These are phyloP conservation scores for Tetranychus truncatus DNA, from an alignment of 2,888 invertebrate species.

Conservation along the genomic window DNA sequence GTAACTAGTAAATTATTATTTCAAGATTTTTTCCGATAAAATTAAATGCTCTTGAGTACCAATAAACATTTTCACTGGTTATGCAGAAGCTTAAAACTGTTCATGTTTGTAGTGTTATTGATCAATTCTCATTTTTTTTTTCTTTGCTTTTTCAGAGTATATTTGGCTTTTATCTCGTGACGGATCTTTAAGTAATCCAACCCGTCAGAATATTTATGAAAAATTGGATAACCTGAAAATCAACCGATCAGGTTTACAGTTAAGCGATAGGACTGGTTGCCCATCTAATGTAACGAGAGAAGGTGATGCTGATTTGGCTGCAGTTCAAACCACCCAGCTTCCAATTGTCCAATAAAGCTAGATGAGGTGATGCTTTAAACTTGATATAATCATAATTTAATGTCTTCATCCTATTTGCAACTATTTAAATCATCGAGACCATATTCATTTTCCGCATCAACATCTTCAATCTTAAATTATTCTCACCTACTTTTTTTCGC, in stretches of 20 bases:
- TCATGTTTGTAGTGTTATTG: neutral
- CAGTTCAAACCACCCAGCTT: neutral
- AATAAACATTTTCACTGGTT: no score
- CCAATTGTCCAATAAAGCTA: neutral
- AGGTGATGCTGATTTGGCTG: neutral
- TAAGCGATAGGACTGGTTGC: constrained; percentile 22
- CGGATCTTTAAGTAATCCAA: constrained; percentile 21
- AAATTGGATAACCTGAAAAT: constrained; percentile 22
- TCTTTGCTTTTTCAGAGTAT: constrained; percentile 16
- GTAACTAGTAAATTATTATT: no score
- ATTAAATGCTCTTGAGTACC: no score
- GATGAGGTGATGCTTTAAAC: neutral
- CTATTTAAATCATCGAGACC: no score
- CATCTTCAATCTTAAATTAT: neutral
- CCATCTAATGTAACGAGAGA: constrained; percentile 10
- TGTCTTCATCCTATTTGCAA: no score
- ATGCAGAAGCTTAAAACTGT: neutral
- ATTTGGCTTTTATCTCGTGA: constrained; percentile 22
- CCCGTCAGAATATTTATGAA: constrained; percentile 23
- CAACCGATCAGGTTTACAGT: constrained; percentile 20
- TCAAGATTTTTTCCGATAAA: no score
- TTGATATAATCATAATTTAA: neutral
- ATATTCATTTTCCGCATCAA: neutral
- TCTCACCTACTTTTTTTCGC: neutral
- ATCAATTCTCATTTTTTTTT: neutral